Percentiles rank a stretch among this genome's conserved stretches.
Evolutionary conservation across 2,113 vertebrate species (phyloP).

Genomic region (Panurus biarmicus): DNA sequence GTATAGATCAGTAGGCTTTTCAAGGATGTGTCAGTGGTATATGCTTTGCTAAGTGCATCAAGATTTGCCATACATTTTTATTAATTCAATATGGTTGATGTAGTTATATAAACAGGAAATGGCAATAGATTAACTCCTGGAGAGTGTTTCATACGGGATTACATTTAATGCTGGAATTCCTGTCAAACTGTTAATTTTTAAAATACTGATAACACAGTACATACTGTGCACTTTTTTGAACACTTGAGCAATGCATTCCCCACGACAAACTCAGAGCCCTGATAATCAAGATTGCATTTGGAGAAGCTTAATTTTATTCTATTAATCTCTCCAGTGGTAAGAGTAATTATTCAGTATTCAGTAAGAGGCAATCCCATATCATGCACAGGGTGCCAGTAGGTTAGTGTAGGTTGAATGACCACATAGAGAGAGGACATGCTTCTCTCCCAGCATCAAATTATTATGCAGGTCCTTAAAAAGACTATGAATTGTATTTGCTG

Average conservation of each 20-base stretch:
- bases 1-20: not conserved
- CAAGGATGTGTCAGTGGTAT: not conserved
- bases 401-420: slow-evolving; percentile 22
- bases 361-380: slow-evolving; percentile 33
- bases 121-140: slow-evolving; percentile 35
- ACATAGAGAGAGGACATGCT: slow-evolving; percentile 24
- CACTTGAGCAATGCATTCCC: not conserved
- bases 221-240: slow-evolving; percentile 49
- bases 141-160: slow-evolving; percentile 39
- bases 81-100: slow-evolving; percentile 23
- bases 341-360: slow-evolving; percentile 37
- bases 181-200: slow-evolving; percentile 24
- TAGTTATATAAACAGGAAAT: slow-evolving; percentile 35
- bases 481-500: not conserved
- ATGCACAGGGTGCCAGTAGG: slow-evolving; percentile 3
- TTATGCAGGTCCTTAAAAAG: not conserved
- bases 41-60: not conserved
- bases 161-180: slow-evolving; percentile 44
- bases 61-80: not conserved
- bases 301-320: slow-evolving; percentile 44
- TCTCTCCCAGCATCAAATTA: not conserved
- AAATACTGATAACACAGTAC: slow-evolving; percentile 35
- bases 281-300: slow-evolving; percentile 42
- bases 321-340: slow-evolving; percentile 47
- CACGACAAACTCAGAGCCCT: not conserved